Conservation (phyloP, 1,140 invertebrate genomes). For the Drosophila tsacasi region DNA sequence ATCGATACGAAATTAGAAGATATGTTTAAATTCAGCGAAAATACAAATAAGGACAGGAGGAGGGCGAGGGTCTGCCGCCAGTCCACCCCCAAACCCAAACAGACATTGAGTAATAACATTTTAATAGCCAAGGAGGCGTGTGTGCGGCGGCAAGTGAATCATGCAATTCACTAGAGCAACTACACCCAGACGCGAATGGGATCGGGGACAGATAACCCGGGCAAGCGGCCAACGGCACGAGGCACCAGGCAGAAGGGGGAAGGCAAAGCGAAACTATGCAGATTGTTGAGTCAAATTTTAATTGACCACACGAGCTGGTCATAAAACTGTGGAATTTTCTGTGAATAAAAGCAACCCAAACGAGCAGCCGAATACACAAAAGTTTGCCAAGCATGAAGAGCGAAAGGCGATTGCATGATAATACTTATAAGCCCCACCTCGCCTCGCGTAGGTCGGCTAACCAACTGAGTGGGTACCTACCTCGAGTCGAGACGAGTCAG, state of each 20-base stretch:
- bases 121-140: slow-evolving; percentile 51
- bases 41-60: neutral
- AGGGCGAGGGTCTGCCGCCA: neutral
- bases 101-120: slow-evolving; percentile 77
- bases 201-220: slow-evolving; percentile 8
- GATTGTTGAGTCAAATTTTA: slow-evolving; percentile 64
- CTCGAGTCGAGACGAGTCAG: neutral
- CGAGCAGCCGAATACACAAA: slow-evolving; percentile 7
- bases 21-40: slow-evolving; percentile 2
- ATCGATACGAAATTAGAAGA: slow-evolving; percentile 10
- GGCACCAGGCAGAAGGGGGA: neutral
- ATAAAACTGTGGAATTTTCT: slow-evolving; percentile 73
- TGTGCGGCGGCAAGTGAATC: slow-evolving; percentile 49
- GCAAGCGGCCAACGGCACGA: neutral
- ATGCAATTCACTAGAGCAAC: slow-evolving; percentile 49
- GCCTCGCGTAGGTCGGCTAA: neutral
- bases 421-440: slow-evolving; percentile 1
- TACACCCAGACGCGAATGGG: slow-evolving; percentile 3
- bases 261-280: slow-evolving; percentile 41
- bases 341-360: slow-evolving; percentile 51
- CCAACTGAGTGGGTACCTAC: slow-evolving; percentile 1
- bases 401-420: slow-evolving; percentile 71
- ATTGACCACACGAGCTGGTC: slow-evolving; percentile 75
- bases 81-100: slow-evolving; percentile 10
- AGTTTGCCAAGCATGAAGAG: slow-evolving; percentile 41